These are phyloP conservation scores for Dinothrombium tinctorium DNA, from an alignment of 1,140 invertebrate species.

Conservation along the genomic window DNA sequence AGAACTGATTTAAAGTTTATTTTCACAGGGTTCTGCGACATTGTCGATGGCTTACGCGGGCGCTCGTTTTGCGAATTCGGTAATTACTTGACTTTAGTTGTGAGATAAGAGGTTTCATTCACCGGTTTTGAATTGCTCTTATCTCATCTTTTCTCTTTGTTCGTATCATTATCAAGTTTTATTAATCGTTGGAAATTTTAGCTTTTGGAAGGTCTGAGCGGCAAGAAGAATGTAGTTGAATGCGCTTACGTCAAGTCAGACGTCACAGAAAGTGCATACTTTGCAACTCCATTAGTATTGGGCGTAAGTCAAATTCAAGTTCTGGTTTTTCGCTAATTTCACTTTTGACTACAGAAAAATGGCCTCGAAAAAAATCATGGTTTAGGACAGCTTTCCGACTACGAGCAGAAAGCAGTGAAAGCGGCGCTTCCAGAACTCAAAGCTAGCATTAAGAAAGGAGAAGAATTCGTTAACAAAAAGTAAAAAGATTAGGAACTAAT, in stretches of 20 bases:
- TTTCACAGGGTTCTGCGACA: conserved; percentile 62
- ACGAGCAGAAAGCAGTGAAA: conserved; percentile 61
- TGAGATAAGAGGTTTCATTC: neutral
- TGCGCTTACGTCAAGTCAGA: conserved; percentile 80
- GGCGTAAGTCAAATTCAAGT: conserved; percentile 47
- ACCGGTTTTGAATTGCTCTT: too few species aligned
- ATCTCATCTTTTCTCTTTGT: too few species aligned
- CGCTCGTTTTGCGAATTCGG: conserved; percentile 59
- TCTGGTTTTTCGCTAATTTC: conserved; percentile 10
- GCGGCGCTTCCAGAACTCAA: conserved; percentile 78
- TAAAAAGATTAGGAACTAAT: too few species aligned
- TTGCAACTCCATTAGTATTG: conserved; percentile 75
- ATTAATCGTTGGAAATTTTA: too few species aligned
- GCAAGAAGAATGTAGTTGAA: conserved; percentile 68
- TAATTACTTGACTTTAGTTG: conserved; percentile 22
- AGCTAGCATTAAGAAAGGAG: conserved; percentile 85
- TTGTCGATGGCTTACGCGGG: conserved; percentile 98
- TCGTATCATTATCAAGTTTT: too few species aligned
- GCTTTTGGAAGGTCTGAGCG: conserved; percentile 43
- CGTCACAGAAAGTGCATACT: conserved; percentile 69
- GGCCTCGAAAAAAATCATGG: conserved; percentile 86
- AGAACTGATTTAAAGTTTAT: neutral
- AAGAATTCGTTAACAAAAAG: conserved; percentile 48
- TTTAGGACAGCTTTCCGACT: conserved; percentile 59
- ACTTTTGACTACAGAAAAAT: conserved; percentile 36